Evolutionary conservation across 2,113 vertebrate species (phyloP), one percentile per base, ranked within the genome.

Genomic region (Pelusios castaneus): DNA sequence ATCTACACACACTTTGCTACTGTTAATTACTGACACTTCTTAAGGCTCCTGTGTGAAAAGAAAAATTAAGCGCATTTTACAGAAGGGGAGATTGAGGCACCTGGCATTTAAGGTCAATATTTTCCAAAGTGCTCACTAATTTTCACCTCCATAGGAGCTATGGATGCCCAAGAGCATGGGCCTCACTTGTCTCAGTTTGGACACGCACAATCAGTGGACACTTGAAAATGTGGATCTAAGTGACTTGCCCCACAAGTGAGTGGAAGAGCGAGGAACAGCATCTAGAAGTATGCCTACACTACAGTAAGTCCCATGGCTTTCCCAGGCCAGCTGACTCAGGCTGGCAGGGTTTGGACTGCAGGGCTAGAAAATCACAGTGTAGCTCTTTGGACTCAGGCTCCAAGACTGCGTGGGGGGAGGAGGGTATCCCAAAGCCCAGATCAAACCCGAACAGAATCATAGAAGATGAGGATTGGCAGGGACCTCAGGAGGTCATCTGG

Each of bases 121-220:
- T 81, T 49, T 90, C 51, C 51, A 87, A 90, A 94, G 52, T 91
- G 51, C 21, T 47, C 0, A 4, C 3, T 0, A 4, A 83, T 34
- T 6, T 85, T 52, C 24, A 83, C 92, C 70, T 90, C 90, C 80
- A 89, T 22, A 90, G 24, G 10, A 83, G 38, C 43, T 49, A 94
- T 91, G 88, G 91, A 79, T 87, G 89, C 3, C 27, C 52, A 52
- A 52, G 13, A 52, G 13, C 51, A 16, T 52, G 51, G 51, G 51
- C 51, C 16, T 52, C 51, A 4, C 51, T 52, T 52, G 13, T 52
- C 13, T 52, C 51, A 52, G 14, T 52, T 52, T 90, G 77, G 88
- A n/a, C 81, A 87, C 73, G 56, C 29, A 56, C 55, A 2, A 43
- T 6, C 76, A 89, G 70, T 51, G 29, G 55, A 87, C 21, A 80